Base-by-base conservation (phyloP, 2,888 invertebrate genomes). In the Platerodrilus igneus region DNA sequence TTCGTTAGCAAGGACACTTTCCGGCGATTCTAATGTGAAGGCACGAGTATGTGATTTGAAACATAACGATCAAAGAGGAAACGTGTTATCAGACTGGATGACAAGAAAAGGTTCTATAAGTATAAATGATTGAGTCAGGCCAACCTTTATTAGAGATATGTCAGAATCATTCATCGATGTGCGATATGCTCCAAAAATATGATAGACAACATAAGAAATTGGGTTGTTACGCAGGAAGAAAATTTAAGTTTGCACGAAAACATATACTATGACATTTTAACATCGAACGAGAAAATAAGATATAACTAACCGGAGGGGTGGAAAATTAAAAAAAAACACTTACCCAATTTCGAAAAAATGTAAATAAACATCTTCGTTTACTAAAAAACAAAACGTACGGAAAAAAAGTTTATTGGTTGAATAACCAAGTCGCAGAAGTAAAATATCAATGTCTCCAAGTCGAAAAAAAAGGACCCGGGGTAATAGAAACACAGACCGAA, bases 251-350 rank as follows among this genome's bases (percentile, higher is more conserved):
- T 27, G 6, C 27, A 27, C n/a, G n/a, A 27, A 16, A 27, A 27
- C 27, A 27, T 27, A n/a, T 27, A 27, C 9, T 27, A 9, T 6
- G 27, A 15, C n/a, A 27, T 15, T 15, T 9, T 16, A 27, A 9
- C 15, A 8, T 2, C 27, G 9, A 15, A 27, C 4, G 16, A 6
- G 6, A 15, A 16, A 27, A 16, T 5, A 27, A 15, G n/a, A n/a
- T n/a, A n/a, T n/a, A n/a, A n/a, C n/a, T n/a, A n/a, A n/a, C n/a
- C n/a, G n/a, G n/a, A n/a, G 8, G 27, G 27, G 9, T 27, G 15
- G 27, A 27, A 27, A 27, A 27, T 27, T 27, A 14, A 14, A 8
- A 7, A 6, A 2, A 5, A 2, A 14, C 26, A 7, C 8, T 14
- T 26, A 14, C 7, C 13, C 5, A 13, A 3, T 2, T 26, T 26